These are phyloP conservation scores for Gallinago jamesoni DNA, from an alignment of 2,113 vertebrate genomes.

Conservation along the genomic window DNA sequence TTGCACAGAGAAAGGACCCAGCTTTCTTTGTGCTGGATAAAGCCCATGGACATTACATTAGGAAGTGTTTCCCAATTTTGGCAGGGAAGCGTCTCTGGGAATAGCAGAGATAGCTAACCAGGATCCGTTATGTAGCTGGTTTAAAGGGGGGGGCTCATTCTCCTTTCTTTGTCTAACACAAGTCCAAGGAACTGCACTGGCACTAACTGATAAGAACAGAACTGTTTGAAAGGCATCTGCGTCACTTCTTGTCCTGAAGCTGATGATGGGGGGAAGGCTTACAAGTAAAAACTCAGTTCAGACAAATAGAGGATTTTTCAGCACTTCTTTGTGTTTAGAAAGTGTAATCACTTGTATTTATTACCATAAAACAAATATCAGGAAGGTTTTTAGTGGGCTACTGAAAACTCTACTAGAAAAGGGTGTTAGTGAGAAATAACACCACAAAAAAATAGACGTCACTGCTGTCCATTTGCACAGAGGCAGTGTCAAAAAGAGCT, in stretches of 20 bases:
- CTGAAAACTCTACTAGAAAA: not conserved
- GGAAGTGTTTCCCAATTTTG: not conserved
- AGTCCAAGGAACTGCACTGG: not conserved
- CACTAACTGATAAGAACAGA: not conserved
- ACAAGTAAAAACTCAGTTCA: not conserved
- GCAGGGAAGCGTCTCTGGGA: not conserved
- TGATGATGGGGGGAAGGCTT: not conserved
- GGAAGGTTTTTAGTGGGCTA: not conserved
- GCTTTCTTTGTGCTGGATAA: not conserved
- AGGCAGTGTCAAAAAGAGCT: not conserved
- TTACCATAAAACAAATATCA: not conserved
- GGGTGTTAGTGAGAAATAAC: not conserved
- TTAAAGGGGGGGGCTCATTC: not conserved
- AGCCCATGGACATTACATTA: not conserved
- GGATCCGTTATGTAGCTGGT: not conserved
- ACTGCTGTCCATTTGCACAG: not conserved
- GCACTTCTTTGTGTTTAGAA: not conserved
- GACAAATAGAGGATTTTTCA: constrained; percentile 3
- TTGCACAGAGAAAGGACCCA: not conserved
- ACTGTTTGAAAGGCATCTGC: not conserved
- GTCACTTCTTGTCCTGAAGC: not conserved
- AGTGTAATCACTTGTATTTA: not conserved
- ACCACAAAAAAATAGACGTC: not conserved
- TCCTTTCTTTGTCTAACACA: not conserved
- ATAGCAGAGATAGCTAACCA: not conserved